Evolutionary conservation across 2,888 invertebrate species (phyloP).

Genomic region (Tetranychus piercei): DNA sequence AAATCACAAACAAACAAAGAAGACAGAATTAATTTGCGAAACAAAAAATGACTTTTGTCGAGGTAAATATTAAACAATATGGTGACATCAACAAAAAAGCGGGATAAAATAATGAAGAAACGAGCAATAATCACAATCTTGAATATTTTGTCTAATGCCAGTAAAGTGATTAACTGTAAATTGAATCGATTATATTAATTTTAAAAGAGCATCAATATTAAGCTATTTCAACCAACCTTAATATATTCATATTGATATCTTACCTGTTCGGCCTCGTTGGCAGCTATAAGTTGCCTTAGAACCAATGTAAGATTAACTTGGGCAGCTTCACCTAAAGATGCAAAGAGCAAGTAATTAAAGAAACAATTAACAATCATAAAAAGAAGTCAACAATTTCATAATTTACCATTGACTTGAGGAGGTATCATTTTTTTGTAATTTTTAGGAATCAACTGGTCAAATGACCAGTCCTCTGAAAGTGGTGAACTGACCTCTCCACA

Average conservation of each 20-base stretch:
- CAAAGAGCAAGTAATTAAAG: not conserved
- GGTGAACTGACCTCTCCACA: not conserved
- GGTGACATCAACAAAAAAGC: not conserved
- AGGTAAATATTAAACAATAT: too few relatives aligned
- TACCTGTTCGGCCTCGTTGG: conserved; percentile 12
- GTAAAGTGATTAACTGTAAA: too few relatives aligned
- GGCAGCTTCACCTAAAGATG: not conserved
- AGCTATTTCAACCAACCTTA: not conserved
- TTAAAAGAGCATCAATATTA: not conserved
- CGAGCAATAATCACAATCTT: not conserved
- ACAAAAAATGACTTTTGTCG: too few relatives aligned
- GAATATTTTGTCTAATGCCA: not conserved
- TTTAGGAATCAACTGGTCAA: not conserved
- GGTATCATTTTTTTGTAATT: not conserved
- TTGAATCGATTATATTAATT: not conserved
- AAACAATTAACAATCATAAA: not conserved
- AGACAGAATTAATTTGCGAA: too few relatives aligned
- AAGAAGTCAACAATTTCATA: not conserved
- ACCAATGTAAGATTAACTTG: not conserved
- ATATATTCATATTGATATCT: not conserved
- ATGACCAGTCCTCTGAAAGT: not conserved
- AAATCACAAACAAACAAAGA: not conserved
- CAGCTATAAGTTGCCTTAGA: conserved; percentile 7
- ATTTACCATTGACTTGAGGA: conserved; percentile 6
- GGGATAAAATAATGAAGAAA: not conserved